Percentiles rank a stretch among this genome's conserved stretches.
These are phyloP conservation scores for Synergus itoensis DNA, from an alignment of 2,888 invertebrate species.

Conservation along the genomic window DNA sequence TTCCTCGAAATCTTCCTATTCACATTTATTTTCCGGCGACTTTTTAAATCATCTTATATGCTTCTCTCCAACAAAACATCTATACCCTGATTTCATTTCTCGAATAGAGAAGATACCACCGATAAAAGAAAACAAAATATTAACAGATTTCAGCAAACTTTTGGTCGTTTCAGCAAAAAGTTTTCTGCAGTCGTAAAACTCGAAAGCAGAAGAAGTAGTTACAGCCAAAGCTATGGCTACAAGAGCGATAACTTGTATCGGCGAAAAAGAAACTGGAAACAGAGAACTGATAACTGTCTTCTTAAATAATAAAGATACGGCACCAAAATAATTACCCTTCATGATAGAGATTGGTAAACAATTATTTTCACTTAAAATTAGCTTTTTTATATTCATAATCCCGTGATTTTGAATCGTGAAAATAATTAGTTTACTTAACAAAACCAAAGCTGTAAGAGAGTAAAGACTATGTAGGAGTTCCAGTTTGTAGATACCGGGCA, in stretches of 20 bases:
- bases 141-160: neutral
- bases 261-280: neutral
- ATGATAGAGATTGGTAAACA: neutral
- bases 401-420: too few species aligned
- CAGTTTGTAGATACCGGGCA: neutral
- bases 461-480: neutral
- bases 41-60: neutral
- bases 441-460: too few species aligned
- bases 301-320: neutral
- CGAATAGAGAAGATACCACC: neutral
- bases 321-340: neutral
- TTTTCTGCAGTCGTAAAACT: conserved; percentile 8
- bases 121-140: neutral
- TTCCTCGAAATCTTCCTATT: conserved; percentile 4
- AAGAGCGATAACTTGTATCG: neutral
- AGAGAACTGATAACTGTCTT: neutral
- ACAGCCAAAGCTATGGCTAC: neutral
- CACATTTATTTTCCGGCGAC: neutral
- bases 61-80: neutral
- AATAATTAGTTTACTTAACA: too few species aligned
- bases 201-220: neutral
- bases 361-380: neutral
- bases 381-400: too few species aligned
- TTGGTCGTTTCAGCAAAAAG: conserved; percentile 15
- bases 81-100: neutral